Conservation (phyloP, 2,797 vertebrate species). For the Antrozous pallidus region DNA sequence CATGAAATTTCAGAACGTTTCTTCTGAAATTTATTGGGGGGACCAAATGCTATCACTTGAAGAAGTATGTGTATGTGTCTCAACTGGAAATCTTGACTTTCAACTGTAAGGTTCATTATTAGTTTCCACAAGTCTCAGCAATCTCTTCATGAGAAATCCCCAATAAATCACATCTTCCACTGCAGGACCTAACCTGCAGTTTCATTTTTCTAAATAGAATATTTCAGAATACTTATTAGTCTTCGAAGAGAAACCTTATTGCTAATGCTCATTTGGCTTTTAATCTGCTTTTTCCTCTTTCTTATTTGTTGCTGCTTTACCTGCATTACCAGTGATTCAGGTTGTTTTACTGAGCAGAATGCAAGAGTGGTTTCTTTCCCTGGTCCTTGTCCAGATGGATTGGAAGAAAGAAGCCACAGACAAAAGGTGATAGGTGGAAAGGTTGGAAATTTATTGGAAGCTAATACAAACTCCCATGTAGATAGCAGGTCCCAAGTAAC, state of each 20-base stretch:
- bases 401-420: too few relatives aligned
- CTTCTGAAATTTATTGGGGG: not conserved
- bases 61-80: not conserved
- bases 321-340: too few relatives aligned
- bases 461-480: too few relatives aligned
- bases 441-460: too few relatives aligned
- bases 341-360: too few relatives aligned
- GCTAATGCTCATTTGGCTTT: not conserved
- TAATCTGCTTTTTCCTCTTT: not conserved
- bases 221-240: not conserved
- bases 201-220: not conserved
- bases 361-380: too few relatives aligned
- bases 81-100: not conserved
- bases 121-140: not conserved
- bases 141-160: not conserved
- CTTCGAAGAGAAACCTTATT: conserved; percentile 8
- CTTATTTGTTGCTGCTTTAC: not conserved
- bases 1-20: not conserved
- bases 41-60: not conserved
- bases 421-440: too few relatives aligned
- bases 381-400: too few relatives aligned
- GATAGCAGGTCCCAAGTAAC: too few relatives aligned
- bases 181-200: not conserved
- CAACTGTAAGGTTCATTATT: not conserved
- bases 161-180: not conserved